phyloP scores from a whole-genome alignment of 2,113 vertebrate genomes.

The Macrotis lagotis region DNA sequence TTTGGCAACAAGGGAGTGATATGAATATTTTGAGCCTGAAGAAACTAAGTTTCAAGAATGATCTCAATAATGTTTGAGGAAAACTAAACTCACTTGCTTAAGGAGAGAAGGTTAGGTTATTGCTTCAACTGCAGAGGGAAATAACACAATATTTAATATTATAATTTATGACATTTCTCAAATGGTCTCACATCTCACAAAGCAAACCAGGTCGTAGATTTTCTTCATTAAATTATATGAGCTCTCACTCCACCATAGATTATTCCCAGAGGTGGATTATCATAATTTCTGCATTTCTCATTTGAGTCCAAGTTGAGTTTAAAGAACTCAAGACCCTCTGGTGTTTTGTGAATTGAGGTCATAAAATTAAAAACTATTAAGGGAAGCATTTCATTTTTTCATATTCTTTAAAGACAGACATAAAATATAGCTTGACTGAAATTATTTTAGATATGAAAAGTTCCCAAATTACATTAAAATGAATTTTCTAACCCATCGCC shows the following conservation, averaged over 20 bases:
- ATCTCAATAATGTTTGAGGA: background rate
- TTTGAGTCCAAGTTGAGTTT: conserved; percentile 29
- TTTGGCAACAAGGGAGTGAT: background rate
- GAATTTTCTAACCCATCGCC: conserved; percentile 31
- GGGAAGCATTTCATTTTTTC: background rate
- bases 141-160: conserved; percentile 14
- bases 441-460: conserved; percentile 12
- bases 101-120: background rate
- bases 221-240: conserved; percentile 56
- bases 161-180: conserved; percentile 43
- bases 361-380: background rate
- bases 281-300: conserved; percentile 32
- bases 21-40: background rate
- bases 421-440: background rate
- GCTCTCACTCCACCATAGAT: conserved; percentile 29
- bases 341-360: background rate
- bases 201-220: conserved; percentile 60
- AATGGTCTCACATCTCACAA: background rate
- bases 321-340: conserved; percentile 32
- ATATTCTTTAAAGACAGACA: conserved; percentile 30
- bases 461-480: conserved; percentile 22
- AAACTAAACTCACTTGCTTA: background rate
- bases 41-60: background rate
- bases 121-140: background rate
- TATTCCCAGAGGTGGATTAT: conserved; percentile 39